Evolutionary conservation across 1,140 invertebrate genomes (phyloP).

Genomic region (Latrodectus geometricus): DNA sequence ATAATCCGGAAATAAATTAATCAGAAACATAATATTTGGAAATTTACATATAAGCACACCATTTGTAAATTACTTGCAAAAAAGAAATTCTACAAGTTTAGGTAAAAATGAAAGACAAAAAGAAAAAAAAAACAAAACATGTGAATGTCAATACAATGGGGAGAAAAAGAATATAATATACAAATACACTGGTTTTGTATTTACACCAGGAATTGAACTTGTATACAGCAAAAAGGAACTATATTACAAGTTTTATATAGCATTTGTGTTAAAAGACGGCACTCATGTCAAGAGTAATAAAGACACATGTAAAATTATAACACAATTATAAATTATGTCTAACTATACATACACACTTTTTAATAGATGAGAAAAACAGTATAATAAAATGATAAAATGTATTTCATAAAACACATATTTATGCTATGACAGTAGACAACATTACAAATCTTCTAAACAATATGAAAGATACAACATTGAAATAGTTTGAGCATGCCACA

Average conservation of each 20-base stretch:
- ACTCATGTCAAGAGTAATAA: slow-evolving; percentile 52
- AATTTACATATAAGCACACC: no score
- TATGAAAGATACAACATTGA: slow-evolving; percentile 59
- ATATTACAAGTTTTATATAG: slow-evolving; percentile 48
- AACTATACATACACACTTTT: slow-evolving; percentile 48
- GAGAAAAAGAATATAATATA: slow-evolving; percentile 15
- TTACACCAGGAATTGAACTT: slow-evolving; percentile 35
- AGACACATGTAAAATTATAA: slow-evolving; percentile 50
- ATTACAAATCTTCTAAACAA: slow-evolving; percentile 58
- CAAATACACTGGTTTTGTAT: slow-evolving; percentile 29
- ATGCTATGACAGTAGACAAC: slow-evolving; percentile 51
- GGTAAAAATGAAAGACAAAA: slow-evolving; percentile 48
- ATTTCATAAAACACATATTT: slow-evolving; percentile 55
- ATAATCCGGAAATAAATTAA: no score
- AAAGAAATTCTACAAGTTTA: slow-evolving; percentile 20
- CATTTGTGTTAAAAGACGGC: slow-evolving; percentile 39
- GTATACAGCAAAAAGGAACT: slow-evolving; percentile 59
- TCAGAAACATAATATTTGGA: no score
- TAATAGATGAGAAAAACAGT: slow-evolving; percentile 47
- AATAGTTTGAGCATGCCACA: slow-evolving; percentile 61
- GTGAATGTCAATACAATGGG: neutral
- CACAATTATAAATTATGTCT: slow-evolving; percentile 59
- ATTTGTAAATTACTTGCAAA: no score
- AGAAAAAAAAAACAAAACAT: slow-evolving; percentile 9
- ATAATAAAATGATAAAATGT: slow-evolving; percentile 55